A percentile compares a stretch with the other conserved stretches of the same genome.
These are phyloP conservation scores for Fragum whitleyi DNA, from an alignment of 2,888 invertebrate genomes.

Conservation along the genomic window DNA sequence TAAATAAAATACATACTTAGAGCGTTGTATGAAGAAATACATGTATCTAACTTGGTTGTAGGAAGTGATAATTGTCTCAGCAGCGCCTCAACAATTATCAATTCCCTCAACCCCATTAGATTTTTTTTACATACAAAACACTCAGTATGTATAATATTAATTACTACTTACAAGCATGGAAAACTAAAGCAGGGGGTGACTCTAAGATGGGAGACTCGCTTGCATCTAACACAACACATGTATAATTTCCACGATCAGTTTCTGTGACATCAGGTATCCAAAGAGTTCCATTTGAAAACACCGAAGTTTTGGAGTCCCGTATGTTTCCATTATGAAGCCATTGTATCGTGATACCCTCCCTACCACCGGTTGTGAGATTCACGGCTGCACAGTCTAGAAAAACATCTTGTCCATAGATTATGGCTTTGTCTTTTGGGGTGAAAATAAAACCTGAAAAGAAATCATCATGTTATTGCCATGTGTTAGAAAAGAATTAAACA, in stretches of 20 bases:
- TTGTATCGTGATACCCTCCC: constrained; percentile 51
- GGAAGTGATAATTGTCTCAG: too few species aligned
- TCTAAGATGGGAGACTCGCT: constrained; percentile 40
- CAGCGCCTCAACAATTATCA: too few species aligned
- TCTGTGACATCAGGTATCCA: constrained; percentile 69
- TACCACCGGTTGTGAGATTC: constrained; percentile 41
- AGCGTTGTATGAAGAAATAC: too few species aligned
- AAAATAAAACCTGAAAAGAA: constrained; percentile 73
- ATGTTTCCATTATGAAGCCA: constrained; percentile 73
- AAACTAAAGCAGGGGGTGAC: constrained; percentile 69
- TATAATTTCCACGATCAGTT: constrained; percentile 77
- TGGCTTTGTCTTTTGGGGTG: constrained; percentile 69
- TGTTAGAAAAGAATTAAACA: too few species aligned
- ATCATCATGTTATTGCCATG: too few species aligned
- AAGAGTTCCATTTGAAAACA: constrained; percentile 78
- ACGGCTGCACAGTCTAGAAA: constrained; percentile 72
- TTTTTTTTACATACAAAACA: too few species aligned
- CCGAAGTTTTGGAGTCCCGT: constrained; percentile 58
- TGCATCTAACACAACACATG: constrained; percentile 70
- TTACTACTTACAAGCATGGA: constrained; percentile 79
- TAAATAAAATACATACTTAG: too few species aligned
- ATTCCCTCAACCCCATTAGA: too few species aligned
- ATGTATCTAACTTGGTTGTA: too few species aligned
- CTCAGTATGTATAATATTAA: too few species aligned
- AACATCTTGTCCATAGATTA: constrained; percentile 75